Conservation (phyloP, 2,888 invertebrate genomes). For the Troides aeacus region DNA sequence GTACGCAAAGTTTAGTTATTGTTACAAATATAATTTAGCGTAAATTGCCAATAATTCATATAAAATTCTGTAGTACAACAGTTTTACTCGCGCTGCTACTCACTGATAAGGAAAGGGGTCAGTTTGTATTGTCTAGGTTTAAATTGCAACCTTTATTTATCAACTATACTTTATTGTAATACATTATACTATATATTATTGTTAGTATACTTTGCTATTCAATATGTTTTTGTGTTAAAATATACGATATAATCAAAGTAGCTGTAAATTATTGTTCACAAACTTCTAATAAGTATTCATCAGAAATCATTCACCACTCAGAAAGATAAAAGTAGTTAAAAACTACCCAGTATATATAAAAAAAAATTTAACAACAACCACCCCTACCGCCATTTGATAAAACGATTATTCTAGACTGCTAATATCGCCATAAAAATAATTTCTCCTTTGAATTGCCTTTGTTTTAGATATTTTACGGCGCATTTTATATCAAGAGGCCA, state of each 20-base stretch:
- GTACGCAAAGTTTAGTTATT: too few relatives aligned
- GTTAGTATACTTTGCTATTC: too few relatives aligned
- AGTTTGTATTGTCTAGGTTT: conserved; percentile 1
- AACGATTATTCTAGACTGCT: neutral
- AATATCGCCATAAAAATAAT: neutral
- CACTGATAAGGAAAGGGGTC: conserved; percentile 3
- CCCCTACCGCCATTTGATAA: neutral
- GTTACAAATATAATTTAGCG: neutral
- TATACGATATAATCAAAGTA: too few relatives aligned
- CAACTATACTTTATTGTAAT: neutral
- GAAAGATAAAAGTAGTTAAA: too few relatives aligned
- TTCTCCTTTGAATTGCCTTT: neutral
- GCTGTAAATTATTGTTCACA: too few relatives aligned
- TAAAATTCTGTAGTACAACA: neutral
- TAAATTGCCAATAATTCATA: conserved; percentile 3
- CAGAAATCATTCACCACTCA: too few relatives aligned
- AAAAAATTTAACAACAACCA: too few relatives aligned
- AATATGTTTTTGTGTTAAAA: too few relatives aligned
- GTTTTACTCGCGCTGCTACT: conserved; percentile 2
- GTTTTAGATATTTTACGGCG: conserved; percentile 1
- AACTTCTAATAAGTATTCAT: too few relatives aligned
- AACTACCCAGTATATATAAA: too few relatives aligned
- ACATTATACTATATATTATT: too few relatives aligned
- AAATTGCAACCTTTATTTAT: neutral
- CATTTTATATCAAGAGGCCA: neutral